phyloP scores from a whole-genome alignment of 2,888 invertebrate species.

The Dimorphilus gyrociliatus region DNA sequence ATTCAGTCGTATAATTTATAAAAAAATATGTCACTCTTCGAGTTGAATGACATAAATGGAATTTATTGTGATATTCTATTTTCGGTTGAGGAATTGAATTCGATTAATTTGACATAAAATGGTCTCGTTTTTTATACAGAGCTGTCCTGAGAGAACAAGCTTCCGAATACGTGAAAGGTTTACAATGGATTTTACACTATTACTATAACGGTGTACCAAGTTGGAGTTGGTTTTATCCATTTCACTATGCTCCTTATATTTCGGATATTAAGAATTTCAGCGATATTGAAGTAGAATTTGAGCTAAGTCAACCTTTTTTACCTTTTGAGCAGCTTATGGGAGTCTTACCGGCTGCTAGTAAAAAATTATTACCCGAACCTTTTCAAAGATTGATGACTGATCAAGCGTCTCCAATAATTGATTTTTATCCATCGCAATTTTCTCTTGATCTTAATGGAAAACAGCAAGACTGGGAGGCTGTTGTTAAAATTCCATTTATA shows the following conservation, averaged over 20 bases:
- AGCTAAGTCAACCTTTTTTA: slow-evolving; percentile 67
- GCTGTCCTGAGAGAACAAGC: slow-evolving; percentile 64
- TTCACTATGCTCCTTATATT: slow-evolving; percentile 89
- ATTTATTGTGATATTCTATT: not conserved
- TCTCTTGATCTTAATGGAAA: slow-evolving; percentile 93
- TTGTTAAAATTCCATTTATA: slow-evolving; percentile 89
- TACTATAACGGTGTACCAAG: slow-evolving; percentile 91
- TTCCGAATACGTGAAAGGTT: slow-evolving; percentile 70
- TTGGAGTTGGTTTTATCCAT: slow-evolving; percentile 92
- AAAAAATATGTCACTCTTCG: no score
- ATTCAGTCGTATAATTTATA: no score
- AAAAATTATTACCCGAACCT: slow-evolving; percentile 73
- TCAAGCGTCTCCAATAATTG: slow-evolving; percentile 75
- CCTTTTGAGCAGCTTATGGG: slow-evolving; percentile 96
- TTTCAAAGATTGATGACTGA: slow-evolving; percentile 79
- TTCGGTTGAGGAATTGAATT: not conserved
- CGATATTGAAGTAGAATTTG: slow-evolving; percentile 58
- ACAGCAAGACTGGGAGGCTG: slow-evolving; percentile 93
- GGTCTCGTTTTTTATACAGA: slow-evolving; percentile 39
- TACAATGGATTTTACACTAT: slow-evolving; percentile 91
- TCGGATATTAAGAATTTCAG: slow-evolving; percentile 71
- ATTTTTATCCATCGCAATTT: slow-evolving; percentile 94
- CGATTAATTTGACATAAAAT: slow-evolving; percentile 1
- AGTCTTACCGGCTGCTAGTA: slow-evolving; percentile 92
- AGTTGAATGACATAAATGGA: no score